Evolutionary conservation across 2,888 invertebrate species (phyloP), one percentile per base, ranked within the genome.

Genomic region (Nymphalis polychloros): DNA sequence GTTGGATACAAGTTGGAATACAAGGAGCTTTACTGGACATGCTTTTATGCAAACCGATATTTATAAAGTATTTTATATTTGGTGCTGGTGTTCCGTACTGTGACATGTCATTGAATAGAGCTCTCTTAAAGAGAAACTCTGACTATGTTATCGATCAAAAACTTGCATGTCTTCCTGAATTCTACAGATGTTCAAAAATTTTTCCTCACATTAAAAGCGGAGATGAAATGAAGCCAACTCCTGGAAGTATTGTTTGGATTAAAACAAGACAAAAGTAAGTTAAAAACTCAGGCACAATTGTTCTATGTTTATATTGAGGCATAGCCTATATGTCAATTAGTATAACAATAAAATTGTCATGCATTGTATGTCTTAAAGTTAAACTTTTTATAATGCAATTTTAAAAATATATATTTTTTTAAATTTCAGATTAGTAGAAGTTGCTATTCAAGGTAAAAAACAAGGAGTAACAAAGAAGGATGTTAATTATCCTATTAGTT

Each of bases 1-100:
- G 95, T 78, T 99, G 98, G 98, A 95, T 96, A 80, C 91, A 96
- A 70, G 81, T 97, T 47, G 98, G 98, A 0, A 82, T 97, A 35
- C 98, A 97, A 91, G 98, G 98, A 5, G 94, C 96, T 5, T 87
- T 98, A 5, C 82, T 98, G 60, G 94, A 95, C 72, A 84, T 94
- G 70, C 83, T 98, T 35, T 84, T 98, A 27, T 80, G 90, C 5
- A 79, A 92, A 68, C 95, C 96, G 16, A 93, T 98, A 78, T 95
- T 94, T 82, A 88, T 98, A 0, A 87, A 93, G 64, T 94, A 95
- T 64, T 93, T 97, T 69, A 94, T 95, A 64, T 94, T 98, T 81
- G 96, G 96, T 64, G 94, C 94, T 70, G 93, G 90, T 27, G 93
- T 94, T 47, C 95, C 95, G 8, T 96, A 94, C 82, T 94, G 94